Percentiles rank a stretch among this genome's conserved stretches.
phyloP scores from a whole-genome alignment of 2,113 vertebrate genomes.

The Syngnathus floridae region DNA sequence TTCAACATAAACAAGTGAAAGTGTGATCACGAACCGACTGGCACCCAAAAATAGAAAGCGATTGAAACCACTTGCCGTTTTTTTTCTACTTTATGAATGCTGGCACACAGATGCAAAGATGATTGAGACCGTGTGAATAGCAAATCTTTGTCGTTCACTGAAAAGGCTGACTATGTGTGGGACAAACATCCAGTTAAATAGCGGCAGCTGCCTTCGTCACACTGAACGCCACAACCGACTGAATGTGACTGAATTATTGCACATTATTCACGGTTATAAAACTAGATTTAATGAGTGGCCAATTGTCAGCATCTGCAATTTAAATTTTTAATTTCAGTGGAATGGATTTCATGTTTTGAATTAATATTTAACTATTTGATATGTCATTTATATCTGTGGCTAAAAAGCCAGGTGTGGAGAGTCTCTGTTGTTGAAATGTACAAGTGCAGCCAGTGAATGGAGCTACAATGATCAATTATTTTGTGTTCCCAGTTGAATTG shows the following conservation, averaged over 20 bases:
- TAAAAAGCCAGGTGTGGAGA: too few species aligned
- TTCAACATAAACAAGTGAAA: constrained; percentile 22
- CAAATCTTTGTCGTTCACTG: constrained; percentile 26
- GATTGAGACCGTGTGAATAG: constrained; percentile 22
- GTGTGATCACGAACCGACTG: constrained; percentile 24
- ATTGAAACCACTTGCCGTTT: constrained; percentile 9
- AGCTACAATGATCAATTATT: too few species aligned
- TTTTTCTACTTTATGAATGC: constrained; percentile 37
- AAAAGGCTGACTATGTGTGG: constrained; percentile 47
- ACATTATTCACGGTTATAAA: not conserved
- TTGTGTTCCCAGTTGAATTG: constrained; percentile 1
- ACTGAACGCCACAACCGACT: not conserved
- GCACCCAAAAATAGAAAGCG: constrained; percentile 33
- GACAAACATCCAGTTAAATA: constrained; percentile 40
- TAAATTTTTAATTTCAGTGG: too few species aligned
- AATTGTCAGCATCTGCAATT: too few species aligned
- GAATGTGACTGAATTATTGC: not conserved
- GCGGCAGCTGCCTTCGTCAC: constrained; percentile 40
- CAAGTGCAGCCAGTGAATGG: too few species aligned
- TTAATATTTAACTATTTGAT: too few species aligned
- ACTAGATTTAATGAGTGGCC: not conserved
- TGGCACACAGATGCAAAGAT: constrained; percentile 12
- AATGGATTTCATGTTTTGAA: too few species aligned
- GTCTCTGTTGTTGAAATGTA: too few species aligned
- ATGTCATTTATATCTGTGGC: not conserved